Evolutionary conservation across 92 coral and sea anemone species (phyloP), one percentile per base, ranked within the genome.

Genomic region (Zoanthus solanderi): DNA sequence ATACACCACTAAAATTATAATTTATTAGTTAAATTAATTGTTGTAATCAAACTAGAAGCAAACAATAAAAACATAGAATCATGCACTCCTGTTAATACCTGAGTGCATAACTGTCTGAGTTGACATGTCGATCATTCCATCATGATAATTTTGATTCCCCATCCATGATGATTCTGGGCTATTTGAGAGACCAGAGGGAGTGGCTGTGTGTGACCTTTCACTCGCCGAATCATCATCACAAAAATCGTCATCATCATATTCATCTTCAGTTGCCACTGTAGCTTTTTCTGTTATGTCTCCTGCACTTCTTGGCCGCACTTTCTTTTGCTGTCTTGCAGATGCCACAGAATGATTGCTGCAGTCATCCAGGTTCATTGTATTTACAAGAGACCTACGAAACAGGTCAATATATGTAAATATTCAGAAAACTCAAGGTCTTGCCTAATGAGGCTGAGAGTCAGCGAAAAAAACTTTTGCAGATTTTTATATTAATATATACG

Each of bases 101-200:
- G 98, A 93, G 75, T 95, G 96, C n/a, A 95, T 94, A 31, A 95
- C 96, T 58, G 98, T 95, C 92, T 95, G 98, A 48, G 98, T 95
- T 42, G 91, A 95, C 93, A 90, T 95, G 87, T 95, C 98, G 34
- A 91, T 83, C 98, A 90, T 95, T 28, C 91, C 95, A 50, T 88
- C 98, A 69, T 85, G 90, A 1, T 84, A 89, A 10, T 75, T 87
- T 42, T 81, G 60, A 61, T 78, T 52, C 30, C 79, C 93, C 88
- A 91, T 90, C 98, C 96, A 95, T 5, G 93, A 83, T 18, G 77
- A 58, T 75, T 68, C 78, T 50, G 92, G 71, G 48, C 93, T 87
- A 60, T 65, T 53, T 9, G 85, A 65, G 12, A 28, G 28, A 11
- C 85, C 75, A 66, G 61, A 42, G 28, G 85, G 75, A 12, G 85